Conservation (phyloP, 2,113 vertebrate species). For the Cavia aperea region DNA sequence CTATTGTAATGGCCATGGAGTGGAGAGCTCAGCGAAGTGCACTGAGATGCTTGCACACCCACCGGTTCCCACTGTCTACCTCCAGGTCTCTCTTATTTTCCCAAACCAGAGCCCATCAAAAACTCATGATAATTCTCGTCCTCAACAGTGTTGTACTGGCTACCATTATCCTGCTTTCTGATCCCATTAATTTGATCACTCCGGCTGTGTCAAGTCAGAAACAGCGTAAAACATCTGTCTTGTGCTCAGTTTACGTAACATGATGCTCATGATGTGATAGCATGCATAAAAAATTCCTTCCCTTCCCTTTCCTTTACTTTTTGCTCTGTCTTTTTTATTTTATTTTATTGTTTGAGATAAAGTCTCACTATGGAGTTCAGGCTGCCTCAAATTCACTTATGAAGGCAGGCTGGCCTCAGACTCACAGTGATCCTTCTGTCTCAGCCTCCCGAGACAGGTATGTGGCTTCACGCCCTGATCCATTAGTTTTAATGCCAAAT, state of each 20-base stretch:
- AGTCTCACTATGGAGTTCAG: no score
- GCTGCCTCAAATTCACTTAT: no score
- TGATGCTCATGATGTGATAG: neutral
- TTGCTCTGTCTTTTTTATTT: no score
- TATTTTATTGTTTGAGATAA: no score
- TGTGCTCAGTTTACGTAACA: neutral
- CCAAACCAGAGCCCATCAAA: neutral
- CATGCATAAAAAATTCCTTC: neutral
- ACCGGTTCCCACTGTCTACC: neutral
- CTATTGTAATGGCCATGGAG: neutral
- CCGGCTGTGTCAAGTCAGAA: neutral
- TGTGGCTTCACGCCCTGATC: neutral
- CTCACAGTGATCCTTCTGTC: no score
- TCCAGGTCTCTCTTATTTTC: neutral
- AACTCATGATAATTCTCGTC: neutral
- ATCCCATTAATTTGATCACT: neutral
- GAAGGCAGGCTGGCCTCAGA: no score
- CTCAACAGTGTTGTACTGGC: neutral
- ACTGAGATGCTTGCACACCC: neutral
- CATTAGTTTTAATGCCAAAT: neutral
- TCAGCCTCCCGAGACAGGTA: neutral
- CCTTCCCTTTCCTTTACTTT: no score
- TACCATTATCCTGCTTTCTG: neutral
- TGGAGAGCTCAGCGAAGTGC: neutral
- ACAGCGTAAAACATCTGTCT: neutral